phyloP scores from a whole-genome alignment of 2,888 invertebrate genomes.

The Apamea epomidion region DNA sequence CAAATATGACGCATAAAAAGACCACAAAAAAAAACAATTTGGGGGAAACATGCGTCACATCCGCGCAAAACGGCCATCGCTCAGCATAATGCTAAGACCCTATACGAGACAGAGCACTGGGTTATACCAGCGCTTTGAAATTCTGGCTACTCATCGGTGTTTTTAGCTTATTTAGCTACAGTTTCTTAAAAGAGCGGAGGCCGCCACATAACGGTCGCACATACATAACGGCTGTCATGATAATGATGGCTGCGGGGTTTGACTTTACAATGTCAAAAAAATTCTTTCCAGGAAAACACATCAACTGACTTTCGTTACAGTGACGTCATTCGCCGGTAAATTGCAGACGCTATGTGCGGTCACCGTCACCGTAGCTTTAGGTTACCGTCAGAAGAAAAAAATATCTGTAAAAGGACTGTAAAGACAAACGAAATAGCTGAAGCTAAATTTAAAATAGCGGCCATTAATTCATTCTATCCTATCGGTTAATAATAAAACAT shows the following conservation, averaged over 20 bases:
- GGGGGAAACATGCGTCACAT: no score
- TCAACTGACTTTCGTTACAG: not conserved
- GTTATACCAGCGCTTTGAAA: not conserved
- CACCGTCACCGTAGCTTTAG: not conserved
- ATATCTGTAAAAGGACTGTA: not conserved
- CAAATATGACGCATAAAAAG: no score
- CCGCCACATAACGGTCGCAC: no score
- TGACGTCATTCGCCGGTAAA: not conserved
- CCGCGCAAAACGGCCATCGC: no score
- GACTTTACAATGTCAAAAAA: no score
- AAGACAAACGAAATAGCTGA: not conserved
- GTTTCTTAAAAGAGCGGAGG: not conserved
- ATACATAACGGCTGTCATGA: no score
- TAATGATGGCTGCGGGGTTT: no score
- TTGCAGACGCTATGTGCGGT: not conserved
- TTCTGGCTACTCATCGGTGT: not conserved
- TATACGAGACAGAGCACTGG: no score
- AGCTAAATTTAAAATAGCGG: slow-evolving; percentile 6
- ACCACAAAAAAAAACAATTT: no score
- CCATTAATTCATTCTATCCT: not conserved
- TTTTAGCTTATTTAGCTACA: not conserved
- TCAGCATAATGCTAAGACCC: no score
- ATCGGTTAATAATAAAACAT: slow-evolving; percentile 42
- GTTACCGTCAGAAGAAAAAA: not conserved
- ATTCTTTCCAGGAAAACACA: no score